These are phyloP conservation scores for Malurus elegans DNA, from an alignment of 2,113 vertebrate genomes.

Conservation along the genomic window DNA sequence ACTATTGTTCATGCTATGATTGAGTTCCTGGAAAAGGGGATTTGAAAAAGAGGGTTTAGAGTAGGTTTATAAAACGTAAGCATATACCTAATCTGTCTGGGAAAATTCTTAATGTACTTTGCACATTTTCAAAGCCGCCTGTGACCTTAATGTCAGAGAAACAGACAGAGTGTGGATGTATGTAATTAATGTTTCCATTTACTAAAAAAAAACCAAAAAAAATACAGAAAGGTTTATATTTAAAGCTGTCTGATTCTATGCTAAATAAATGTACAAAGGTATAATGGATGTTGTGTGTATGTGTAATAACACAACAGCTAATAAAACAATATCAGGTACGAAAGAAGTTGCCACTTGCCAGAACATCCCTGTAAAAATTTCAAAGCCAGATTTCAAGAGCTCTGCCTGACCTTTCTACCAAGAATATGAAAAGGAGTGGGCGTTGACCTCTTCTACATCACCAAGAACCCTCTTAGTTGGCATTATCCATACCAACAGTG, in stretches of 20 bases:
- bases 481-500: not conserved
- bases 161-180: not conserved
- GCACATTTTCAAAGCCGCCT: not conserved
- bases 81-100: constrained; percentile 47
- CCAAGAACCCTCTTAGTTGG: not conserved
- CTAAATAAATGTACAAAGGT: not conserved
- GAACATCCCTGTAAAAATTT: not conserved
- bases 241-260: not conserved
- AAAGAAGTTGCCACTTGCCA: not conserved
- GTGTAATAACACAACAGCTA: not conserved
- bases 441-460: not conserved
- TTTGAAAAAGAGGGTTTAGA: constrained; percentile 69
- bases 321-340: not conserved
- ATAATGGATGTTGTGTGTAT: not conserved
- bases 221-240: not conserved
- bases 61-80: constrained; percentile 26
- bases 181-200: not conserved
- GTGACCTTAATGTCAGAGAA: not conserved
- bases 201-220: not conserved
- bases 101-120: constrained; percentile 43
- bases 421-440: not conserved
- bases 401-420: not conserved
- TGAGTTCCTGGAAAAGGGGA: constrained; percentile 63
- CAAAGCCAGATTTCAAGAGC: not conserved
- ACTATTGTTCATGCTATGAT: constrained; percentile 48